A percentile compares a stretch with the other conserved stretches of the same genome.
Evolutionary conservation across 2,888 invertebrate species (phyloP).

Genomic region (Drosophila stalkeri): DNA sequence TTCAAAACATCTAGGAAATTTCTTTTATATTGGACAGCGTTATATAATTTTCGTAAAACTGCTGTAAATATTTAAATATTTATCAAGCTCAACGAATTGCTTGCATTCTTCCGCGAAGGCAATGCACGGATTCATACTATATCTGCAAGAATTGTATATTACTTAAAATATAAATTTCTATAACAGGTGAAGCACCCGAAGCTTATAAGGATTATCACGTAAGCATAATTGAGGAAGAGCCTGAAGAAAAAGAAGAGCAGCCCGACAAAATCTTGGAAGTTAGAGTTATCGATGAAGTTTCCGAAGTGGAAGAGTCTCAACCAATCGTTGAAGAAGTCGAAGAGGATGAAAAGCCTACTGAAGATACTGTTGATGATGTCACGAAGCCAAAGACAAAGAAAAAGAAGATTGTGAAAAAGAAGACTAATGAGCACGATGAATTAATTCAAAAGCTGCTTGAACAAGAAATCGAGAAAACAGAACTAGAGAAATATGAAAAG

Average conservation of each 20-base stretch:
- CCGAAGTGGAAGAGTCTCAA: slow-evolving; percentile 76
- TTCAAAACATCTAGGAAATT: slow-evolving; percentile 30
- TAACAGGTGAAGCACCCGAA: slow-evolving; percentile 79
- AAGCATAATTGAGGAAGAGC: slow-evolving; percentile 84
- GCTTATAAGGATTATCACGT: slow-evolving; percentile 85
- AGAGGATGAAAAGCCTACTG: slow-evolving; percentile 66
- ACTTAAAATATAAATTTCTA: slow-evolving; percentile 48
- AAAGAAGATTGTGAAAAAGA: slow-evolving; percentile 82
- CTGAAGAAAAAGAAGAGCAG: slow-evolving; percentile 80
- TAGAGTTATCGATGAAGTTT: slow-evolving; percentile 77
- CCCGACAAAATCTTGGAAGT: slow-evolving; percentile 82
- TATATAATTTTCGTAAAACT: slow-evolving; percentile 28
- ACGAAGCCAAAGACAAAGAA: slow-evolving; percentile 76
- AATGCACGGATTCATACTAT: slow-evolving; percentile 62
- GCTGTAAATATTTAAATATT: slow-evolving; percentile 62
- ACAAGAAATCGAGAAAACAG: slow-evolving; percentile 85
- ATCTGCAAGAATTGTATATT: slow-evolving; percentile 32
- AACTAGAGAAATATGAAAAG: slow-evolving; percentile 85
- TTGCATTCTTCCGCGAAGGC: slow-evolving; percentile 66
- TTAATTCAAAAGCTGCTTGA: slow-evolving; percentile 83
- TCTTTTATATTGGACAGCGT: slow-evolving; percentile 39
- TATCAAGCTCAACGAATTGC: slow-evolving; percentile 60
- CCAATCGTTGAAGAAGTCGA: slow-evolving; percentile 81
- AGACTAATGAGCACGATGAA: slow-evolving; percentile 83
- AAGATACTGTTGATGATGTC: slow-evolving; percentile 52